Conservation (phyloP, 2,113 vertebrate species). For the Todiramphus saurophagus region DNA sequence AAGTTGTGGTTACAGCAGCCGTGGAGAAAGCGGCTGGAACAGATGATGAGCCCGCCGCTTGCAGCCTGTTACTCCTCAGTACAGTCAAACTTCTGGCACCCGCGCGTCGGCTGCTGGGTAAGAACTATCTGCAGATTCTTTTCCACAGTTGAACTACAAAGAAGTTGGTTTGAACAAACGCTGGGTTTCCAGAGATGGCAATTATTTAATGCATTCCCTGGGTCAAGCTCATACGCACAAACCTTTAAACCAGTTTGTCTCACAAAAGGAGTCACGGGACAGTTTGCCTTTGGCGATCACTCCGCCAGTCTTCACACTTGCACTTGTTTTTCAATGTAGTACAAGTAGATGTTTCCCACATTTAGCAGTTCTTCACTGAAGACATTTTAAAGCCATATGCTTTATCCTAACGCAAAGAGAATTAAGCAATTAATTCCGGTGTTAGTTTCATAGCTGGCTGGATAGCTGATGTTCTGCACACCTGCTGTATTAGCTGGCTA, state of each 20-base stretch:
- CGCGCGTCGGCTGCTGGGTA: accelerated
- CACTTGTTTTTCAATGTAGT: conserved; percentile 42
- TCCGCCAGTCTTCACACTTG: conserved; percentile 9
- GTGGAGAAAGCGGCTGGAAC: not conserved
- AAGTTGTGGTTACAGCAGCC: not conserved
- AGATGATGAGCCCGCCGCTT: not conserved
- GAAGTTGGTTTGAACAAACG: not conserved
- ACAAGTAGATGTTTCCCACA: not conserved
- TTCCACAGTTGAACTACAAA: not conserved
- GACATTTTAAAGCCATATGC: not conserved
- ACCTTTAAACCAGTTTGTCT: not conserved
- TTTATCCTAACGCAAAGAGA: conserved; percentile 42
- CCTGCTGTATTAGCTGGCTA: not conserved
- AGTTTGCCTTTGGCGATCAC: not conserved
- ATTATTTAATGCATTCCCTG: not conserved
- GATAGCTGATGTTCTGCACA: not conserved
- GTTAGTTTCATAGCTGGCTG: conserved; percentile 20
- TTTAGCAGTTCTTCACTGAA: conserved; percentile 39
- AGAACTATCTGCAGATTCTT: not conserved
- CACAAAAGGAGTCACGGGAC: not conserved
- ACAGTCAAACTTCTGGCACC: not conserved
- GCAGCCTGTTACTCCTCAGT: not conserved
- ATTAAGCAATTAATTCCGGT: conserved; percentile 53
- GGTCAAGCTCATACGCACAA: not conserved
- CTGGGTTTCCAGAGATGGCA: not conserved